Evolutionary conservation across 2,113 vertebrate genomes (phyloP), one percentile per base, ranked within the genome.

Genomic region (Ellobius talpinus): DNA sequence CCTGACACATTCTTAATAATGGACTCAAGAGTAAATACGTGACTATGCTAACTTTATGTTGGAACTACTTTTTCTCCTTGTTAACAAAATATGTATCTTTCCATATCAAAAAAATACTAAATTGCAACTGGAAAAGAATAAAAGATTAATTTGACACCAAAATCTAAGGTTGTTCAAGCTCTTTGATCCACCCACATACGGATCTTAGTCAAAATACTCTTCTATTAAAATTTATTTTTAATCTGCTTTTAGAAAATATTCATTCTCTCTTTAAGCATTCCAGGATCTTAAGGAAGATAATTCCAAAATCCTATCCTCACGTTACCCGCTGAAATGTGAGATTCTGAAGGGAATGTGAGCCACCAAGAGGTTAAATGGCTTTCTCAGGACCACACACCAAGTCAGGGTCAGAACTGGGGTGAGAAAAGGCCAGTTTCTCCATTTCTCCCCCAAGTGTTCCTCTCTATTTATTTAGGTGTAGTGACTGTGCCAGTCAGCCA

Each of bases 321-420:
- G 76, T 98, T 61, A 97, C 93, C 89, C 78, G 47, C 93, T 97
- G 97, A 97, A 97, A 98, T 84, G 21, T 39, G 95, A 98, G 87
- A 94, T 92, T 96, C 63, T 52, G 79, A 58, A 91, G 68, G 95
- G 79, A 96, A 94, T 90, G 82, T 84, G 93, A 97, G 94, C 86
- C 82, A 93, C 14, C 82, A 91, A 96, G 97, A 97, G 96, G 97
- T 97, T 97, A 97, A 96, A 96, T 91, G 91, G 97, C 77, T 96
- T 97, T 97, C 96, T 94, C 96, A 89, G 96, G 97, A 98, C 97
- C 97, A 98, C 97, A 98, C 97, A 97, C 95, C 91, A 93, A 0
- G 96, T 91, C 58, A 89, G 93, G 97, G 97, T 97, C 96, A 89
- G 89, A 78, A 87, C 89, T 79, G 96, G 96, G 96, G 96, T 97